These are phyloP conservation scores for Acronicta leporina DNA, from an alignment of 2,888 invertebrate species.

Conservation along the genomic window DNA sequence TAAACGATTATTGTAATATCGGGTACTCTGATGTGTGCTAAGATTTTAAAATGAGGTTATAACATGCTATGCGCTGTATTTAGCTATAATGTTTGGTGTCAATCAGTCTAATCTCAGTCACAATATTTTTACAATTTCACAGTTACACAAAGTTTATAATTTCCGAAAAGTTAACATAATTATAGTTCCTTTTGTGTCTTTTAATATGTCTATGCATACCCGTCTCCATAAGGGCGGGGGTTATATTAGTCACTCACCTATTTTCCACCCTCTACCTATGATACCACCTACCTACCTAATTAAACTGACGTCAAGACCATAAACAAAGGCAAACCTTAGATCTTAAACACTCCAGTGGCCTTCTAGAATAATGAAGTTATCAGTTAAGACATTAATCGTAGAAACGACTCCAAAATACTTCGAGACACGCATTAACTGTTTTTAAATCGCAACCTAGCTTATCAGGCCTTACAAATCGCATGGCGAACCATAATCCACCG, in stretches of 20 bases:
- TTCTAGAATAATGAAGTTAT: conserved; percentile 66
- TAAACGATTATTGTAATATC: conserved; percentile 37
- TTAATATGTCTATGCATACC: too few relatives aligned
- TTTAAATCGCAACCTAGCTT: conserved; percentile 58
- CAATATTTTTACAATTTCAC: too few relatives aligned
- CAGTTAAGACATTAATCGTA: conserved; percentile 45
- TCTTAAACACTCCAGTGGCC: conserved; percentile 21
- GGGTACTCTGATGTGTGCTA: conserved; percentile 38
- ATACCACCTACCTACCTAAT: neutral
- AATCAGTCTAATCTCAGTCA: too few relatives aligned
- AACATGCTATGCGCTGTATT: conserved; percentile 11
- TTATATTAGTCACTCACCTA: too few relatives aligned
- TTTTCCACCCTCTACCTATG: too few relatives aligned
- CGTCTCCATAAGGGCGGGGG: too few relatives aligned
- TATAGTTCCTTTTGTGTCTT: too few relatives aligned
- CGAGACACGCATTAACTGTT: conserved; percentile 48
- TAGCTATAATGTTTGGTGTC: conserved; percentile 20
- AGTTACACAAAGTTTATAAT: too few relatives aligned
- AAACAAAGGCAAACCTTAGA: conserved; percentile 11
- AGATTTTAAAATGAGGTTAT: conserved; percentile 40
- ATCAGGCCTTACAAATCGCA: conserved; percentile 70
- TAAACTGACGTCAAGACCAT: conserved; percentile 12
- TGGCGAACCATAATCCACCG: conserved; percentile 68
- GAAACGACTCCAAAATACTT: conserved; percentile 42
- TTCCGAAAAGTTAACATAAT: too few relatives aligned